Percentiles rank a stretch among this genome's conserved stretches.
Conservation (phyloP, 2,888 invertebrate species). For the Charanyca ferruginea region DNA sequence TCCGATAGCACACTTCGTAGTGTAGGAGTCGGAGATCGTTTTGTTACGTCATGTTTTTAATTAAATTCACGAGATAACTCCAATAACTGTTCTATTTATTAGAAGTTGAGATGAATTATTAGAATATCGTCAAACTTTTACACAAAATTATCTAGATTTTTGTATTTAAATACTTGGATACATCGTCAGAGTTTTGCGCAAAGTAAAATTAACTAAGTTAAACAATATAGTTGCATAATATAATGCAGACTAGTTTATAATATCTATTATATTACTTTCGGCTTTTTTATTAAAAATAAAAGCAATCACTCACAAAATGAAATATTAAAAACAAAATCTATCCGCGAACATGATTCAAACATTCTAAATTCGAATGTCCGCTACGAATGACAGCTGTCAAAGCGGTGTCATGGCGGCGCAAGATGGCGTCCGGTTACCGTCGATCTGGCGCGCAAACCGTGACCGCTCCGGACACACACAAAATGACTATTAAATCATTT, state of each 20-base stretch:
- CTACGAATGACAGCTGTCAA: slow-evolving; percentile 89
- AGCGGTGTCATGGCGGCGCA: slow-evolving; percentile 86
- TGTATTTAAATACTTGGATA: no score
- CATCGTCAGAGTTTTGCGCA: no score
- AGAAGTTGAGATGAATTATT: not conserved
- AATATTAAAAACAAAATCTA: slow-evolving; percentile 62
- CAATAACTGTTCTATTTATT: not conserved
- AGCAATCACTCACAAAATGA: slow-evolving; percentile 48
- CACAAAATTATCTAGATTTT: not conserved
- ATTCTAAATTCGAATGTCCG: slow-evolving; percentile 88
- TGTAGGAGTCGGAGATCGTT: slow-evolving; percentile 38
- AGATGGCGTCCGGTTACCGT: slow-evolving; percentile 90
- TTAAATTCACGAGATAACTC: not conserved
- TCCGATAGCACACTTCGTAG: slow-evolving; percentile 53
- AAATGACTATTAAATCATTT: slow-evolving; percentile 85
- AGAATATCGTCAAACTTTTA: not conserved
- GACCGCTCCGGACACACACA: slow-evolving; percentile 75
- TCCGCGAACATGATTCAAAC: slow-evolving; percentile 78
- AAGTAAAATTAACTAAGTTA: no score
- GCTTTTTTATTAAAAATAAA: slow-evolving; percentile 15
- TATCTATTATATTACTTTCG: not conserved
- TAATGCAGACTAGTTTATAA: not conserved
- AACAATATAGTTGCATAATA: not conserved
- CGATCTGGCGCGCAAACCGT: slow-evolving; percentile 81
- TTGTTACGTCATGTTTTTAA: slow-evolving; percentile 30